These are phyloP conservation scores for Melolontha melolontha DNA, from an alignment of 2,888 invertebrate species.

Conservation along the genomic window DNA sequence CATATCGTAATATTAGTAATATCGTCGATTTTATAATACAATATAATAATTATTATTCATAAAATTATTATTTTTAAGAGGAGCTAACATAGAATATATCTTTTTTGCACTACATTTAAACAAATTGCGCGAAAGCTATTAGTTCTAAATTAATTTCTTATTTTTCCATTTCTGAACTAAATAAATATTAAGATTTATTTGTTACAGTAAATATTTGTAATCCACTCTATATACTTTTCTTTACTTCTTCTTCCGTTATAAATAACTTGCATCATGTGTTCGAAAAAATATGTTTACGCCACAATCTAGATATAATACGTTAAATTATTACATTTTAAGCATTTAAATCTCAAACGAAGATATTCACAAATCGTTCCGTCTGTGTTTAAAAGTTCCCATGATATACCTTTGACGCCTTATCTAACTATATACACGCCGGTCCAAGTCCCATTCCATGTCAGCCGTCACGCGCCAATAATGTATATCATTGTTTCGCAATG, in stretches of 20 bases:
- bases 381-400: slow-evolving; percentile 39
- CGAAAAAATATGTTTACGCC: background rate
- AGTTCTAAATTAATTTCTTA: too few species aligned
- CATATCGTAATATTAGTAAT: too few species aligned
- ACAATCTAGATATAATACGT: background rate
- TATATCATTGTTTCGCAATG: slow-evolving; percentile 52
- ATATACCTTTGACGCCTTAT: slow-evolving; percentile 44
- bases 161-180: too few species aligned
- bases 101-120: too few species aligned
- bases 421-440: slow-evolving; percentile 38
- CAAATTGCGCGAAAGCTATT: too few species aligned
- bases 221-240: too few species aligned
- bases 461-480: slow-evolving; percentile 50
- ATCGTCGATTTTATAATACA: too few species aligned
- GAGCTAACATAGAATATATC: too few species aligned
- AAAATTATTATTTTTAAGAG: too few species aligned
- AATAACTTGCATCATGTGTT: background rate
- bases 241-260: background rate
- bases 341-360: slow-evolving; percentile 7
- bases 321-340: slow-evolving; percentile 21
- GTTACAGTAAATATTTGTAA: too few species aligned
- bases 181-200: too few species aligned
- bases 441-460: slow-evolving; percentile 49
- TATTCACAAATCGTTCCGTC: slow-evolving; percentile 25
- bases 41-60: too few species aligned